phyloP scores from a whole-genome alignment of 2,113 vertebrate genomes.

The Cheirogaleus medius region DNA sequence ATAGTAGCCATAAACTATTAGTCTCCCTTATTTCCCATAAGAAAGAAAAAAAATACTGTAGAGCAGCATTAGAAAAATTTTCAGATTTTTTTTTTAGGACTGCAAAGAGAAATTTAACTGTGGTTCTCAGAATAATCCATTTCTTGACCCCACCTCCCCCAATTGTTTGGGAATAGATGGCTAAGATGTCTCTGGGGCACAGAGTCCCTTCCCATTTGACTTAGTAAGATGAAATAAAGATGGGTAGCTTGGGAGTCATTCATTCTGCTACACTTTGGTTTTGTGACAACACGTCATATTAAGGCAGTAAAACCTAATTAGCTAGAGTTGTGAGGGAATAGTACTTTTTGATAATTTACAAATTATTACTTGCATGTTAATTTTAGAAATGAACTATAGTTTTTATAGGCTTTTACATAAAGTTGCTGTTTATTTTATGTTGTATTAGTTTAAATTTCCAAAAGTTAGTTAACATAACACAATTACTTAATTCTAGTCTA shows the following conservation, averaged over 20 bases:
- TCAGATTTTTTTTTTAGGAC: neutral
- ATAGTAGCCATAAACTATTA: neutral
- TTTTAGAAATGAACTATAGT: neutral
- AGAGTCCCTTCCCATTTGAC: neutral
- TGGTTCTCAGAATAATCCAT: neutral
- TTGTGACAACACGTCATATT: neutral
- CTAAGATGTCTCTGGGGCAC: neutral
- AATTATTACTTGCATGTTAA: neutral
- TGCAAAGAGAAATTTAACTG: neutral
- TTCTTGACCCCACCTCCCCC: neutral
- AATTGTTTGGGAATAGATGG: neutral
- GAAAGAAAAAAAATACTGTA: neutral
- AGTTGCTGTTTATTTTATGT: neutral
- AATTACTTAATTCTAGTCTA: neutral
- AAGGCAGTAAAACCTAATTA: neutral
- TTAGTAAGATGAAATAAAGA: neutral
- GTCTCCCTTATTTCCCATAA: neutral
- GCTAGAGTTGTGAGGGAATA: neutral
- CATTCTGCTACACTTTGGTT: neutral
- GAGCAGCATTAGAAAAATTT: neutral
- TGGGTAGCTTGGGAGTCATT: neutral
- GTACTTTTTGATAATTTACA: constrained; percentile 6
- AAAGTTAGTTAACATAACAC: neutral
- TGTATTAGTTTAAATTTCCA: constrained; percentile 9
- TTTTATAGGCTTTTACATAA: constrained; percentile 2